These are phyloP conservation scores for Drosophila asahinai DNA, from an alignment of 1,140 invertebrate genomes.

Conservation along the genomic window DNA sequence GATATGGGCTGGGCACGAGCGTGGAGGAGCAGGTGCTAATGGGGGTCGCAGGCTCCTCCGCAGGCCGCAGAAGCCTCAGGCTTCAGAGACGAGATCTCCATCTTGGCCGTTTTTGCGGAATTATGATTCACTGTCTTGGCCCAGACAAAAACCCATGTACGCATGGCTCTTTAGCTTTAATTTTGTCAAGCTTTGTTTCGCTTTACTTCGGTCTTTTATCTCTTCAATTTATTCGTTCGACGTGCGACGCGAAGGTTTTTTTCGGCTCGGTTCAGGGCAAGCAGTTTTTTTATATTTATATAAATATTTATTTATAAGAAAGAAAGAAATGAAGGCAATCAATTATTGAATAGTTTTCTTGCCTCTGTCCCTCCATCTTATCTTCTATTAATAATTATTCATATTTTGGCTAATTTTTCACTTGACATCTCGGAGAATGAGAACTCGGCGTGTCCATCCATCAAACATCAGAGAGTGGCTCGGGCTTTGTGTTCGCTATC, in stretches of 20 bases:
- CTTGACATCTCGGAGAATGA: slow-evolving; percentile 27
- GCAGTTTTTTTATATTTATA: neutral
- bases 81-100: slow-evolving; percentile 4
- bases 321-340: neutral
- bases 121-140: slow-evolving; percentile 28
- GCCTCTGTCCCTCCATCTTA: neutral
- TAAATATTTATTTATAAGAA: slow-evolving; percentile 3
- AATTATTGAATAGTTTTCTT: slow-evolving; percentile 26
- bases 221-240: slow-evolving; percentile 39
- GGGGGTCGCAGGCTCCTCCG: slow-evolving; percentile 5
- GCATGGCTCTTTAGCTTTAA: slow-evolving; percentile 11
- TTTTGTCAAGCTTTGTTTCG: slow-evolving; percentile 26
- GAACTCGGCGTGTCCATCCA: slow-evolving; percentile 17
- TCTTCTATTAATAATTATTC: neutral
- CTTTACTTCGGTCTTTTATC: slow-evolving; percentile 14
- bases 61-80: neutral
- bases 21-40: slow-evolving; percentile 38
- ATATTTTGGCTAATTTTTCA: slow-evolving; percentile 6
- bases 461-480: slow-evolving; percentile 6
- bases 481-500: slow-evolving; percentile 11
- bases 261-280: neutral
- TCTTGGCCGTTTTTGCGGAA: neutral
- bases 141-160: slow-evolving; percentile 9
- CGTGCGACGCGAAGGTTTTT: slow-evolving; percentile 47
- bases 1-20: slow-evolving; percentile 19